Evolutionary conservation across 2,113 vertebrate species (phyloP), one percentile per base, ranked within the genome.

Genomic region (Noctilio leporinus): DNA sequence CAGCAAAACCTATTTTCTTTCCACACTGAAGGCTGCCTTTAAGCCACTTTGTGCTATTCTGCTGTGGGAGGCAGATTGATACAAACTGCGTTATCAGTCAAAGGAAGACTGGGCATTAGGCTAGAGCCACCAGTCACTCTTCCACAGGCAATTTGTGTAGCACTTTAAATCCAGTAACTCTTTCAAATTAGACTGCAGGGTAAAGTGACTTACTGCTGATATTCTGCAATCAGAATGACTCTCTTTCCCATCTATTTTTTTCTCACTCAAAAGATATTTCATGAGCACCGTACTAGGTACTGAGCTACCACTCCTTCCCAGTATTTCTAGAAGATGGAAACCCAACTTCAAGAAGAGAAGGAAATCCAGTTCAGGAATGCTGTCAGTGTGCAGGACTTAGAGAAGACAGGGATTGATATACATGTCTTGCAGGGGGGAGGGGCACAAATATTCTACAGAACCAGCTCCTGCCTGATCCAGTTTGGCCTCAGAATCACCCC

Each of bases 161-260:
- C 49, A 86, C 95, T 93, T 96, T 85, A 97, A 98, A 91, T 84
- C 77, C 47, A 75, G 69, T 51, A 96, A 89, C 78, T 77, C 86
- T 96, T 78, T 97, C 89, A 96, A 97, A 93, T 95, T 53, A 76
- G 30, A 0, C 45, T 72, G 2, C 19, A 87, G 51, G 49, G 67
- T 72, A 49, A 40, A 89, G 45, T 57, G 51, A 84, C 88, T 78
- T 82, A 14, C 64, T 82, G 20, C 73, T 95, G 28, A 0, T 16
- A 4, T 62, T 85, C 75, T 69, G 30, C 70, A 88, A 0, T 65
- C 38, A 40, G 53, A 49, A 77, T 24, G 35, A 38, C 49, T 55
- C n/a, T 51, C 26, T n/a, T 57, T 75, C 35, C 22, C 26, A 33
- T 8, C 70, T 77, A 30, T 15, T 78, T 81, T 86, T 91, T 80